Evolutionary conservation across 1,140 invertebrate genomes (phyloP).

Genomic region (Pentalonia nigronervosa): DNA sequence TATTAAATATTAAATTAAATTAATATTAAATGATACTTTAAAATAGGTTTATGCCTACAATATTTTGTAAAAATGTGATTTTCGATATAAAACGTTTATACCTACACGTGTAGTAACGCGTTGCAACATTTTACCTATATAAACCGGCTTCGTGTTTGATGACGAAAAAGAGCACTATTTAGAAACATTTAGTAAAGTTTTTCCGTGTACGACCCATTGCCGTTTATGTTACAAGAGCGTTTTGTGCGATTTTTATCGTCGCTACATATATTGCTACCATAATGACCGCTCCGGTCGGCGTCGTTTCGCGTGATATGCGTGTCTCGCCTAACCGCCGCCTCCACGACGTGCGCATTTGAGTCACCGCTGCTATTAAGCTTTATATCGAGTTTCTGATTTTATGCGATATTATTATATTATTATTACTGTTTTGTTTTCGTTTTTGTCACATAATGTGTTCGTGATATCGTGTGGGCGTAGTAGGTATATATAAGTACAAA

Average conservation of each 20-base stretch:
- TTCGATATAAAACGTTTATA: too few species aligned
- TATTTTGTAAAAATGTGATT: too few species aligned
- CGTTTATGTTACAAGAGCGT: conserved; percentile 46
- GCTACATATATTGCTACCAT: background rate
- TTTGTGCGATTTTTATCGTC: conserved; percentile 55
- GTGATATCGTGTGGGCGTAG: background rate
- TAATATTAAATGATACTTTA: background rate
- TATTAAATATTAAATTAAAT: background rate
- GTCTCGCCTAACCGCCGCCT: background rate
- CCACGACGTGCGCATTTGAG: background rate
- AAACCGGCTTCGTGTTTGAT: background rate
- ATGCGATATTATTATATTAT: background rate
- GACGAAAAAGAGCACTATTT: background rate
- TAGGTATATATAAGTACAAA: background rate
- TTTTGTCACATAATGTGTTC: conserved; percentile 25
- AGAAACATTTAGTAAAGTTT: conserved; percentile 37
- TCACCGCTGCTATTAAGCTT: conserved; percentile 29
- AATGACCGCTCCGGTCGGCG: background rate
- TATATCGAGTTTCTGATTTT: conserved; percentile 45
- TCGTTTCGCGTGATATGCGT: conserved; percentile 39
- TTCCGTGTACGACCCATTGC: conserved; percentile 19
- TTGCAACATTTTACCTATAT: background rate
- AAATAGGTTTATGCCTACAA: too few species aligned
- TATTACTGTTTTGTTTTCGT: conserved; percentile 16
- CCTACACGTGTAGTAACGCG: too few species aligned